Percentiles rank a stretch among this genome's conserved stretches.
phyloP scores from a whole-genome alignment of 2,797 vertebrate species.

The Ptychobarbus kaznakovi region DNA sequence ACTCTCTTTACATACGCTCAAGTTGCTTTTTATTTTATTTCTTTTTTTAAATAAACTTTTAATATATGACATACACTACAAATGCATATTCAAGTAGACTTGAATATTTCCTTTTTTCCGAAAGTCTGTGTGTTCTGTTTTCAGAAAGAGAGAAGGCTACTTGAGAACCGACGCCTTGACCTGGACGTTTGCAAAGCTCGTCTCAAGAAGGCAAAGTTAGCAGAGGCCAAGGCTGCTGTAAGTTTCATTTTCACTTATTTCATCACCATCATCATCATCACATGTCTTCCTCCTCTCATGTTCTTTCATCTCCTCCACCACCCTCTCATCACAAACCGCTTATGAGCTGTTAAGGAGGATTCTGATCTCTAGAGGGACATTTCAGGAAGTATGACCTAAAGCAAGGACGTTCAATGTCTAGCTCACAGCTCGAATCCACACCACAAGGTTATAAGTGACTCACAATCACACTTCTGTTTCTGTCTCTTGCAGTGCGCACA shows the following conservation, averaged over 20 bases:
- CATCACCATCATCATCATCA: background rate
- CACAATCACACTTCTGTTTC: background rate
- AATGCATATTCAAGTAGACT: background rate
- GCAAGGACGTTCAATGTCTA: no score
- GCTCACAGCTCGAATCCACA: background rate
- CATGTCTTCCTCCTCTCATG: background rate
- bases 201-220: conserved; percentile 92
- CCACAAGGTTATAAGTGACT: background rate
- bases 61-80: background rate
- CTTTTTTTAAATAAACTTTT: background rate
- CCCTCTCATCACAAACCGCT: background rate
- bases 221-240: conserved; percentile 94
- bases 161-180: conserved; percentile 93
- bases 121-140: conserved; percentile 20
- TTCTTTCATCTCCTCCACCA: background rate
- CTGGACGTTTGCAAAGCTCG: conserved; percentile 94
- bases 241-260: conserved; percentile 55
- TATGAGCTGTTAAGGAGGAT: background rate
- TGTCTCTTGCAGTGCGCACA: background rate
- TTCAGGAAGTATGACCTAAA: background rate
- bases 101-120: background rate
- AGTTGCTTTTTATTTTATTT: background rate
- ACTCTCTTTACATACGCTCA: background rate
- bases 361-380: background rate
- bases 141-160: conserved; percentile 90